These are phyloP conservation scores for Phrynosoma platyrhinos DNA, from an alignment of 2,113 vertebrate species.

Conservation along the genomic window DNA sequence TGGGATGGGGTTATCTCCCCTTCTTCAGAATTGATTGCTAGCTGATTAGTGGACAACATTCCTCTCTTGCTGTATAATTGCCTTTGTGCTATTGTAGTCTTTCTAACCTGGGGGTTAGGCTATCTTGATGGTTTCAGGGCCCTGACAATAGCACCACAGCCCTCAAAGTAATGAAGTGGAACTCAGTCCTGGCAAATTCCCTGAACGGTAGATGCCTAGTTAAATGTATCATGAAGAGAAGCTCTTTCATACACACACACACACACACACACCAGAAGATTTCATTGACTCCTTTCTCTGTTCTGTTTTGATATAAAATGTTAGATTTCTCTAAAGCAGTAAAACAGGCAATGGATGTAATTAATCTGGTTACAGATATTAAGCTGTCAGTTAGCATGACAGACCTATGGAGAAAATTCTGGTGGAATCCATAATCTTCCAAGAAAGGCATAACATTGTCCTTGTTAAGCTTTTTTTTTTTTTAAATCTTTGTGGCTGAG, in stretches of 20 bases:
- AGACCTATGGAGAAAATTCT: constrained; percentile 32
- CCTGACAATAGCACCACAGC: constrained; percentile 68
- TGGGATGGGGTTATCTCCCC: constrained; percentile 84
- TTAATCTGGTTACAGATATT: constrained; percentile 49
- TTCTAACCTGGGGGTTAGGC: constrained; percentile 76
- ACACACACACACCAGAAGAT: constrained; percentile 53
- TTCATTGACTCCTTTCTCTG: constrained; percentile 31
- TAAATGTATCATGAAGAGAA: constrained; percentile 73
- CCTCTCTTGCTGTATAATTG: constrained; percentile 84
- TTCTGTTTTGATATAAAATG: constrained; percentile 43
- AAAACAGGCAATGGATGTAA: constrained; percentile 52
- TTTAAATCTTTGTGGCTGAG: constrained; percentile 1
- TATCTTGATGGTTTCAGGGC: constrained; percentile 72
- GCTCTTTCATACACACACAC: constrained; percentile 58
- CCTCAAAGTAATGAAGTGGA: constrained; percentile 81
- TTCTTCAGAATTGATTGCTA: constrained; percentile 86
- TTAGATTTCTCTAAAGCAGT: constrained; percentile 32
- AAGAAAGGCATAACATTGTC: constrained; percentile 32
- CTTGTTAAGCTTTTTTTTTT: constrained; percentile 13
- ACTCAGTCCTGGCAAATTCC: constrained; percentile 73
- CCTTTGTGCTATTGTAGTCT: constrained; percentile 79
- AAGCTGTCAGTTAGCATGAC: constrained; percentile 42
- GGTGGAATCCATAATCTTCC: neutral
- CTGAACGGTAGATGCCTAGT: constrained; percentile 73
- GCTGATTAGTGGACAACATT: constrained; percentile 87